Base-by-base conservation (phyloP, 2,113 vertebrate species). In the Peromyscus californicus region DNA sequence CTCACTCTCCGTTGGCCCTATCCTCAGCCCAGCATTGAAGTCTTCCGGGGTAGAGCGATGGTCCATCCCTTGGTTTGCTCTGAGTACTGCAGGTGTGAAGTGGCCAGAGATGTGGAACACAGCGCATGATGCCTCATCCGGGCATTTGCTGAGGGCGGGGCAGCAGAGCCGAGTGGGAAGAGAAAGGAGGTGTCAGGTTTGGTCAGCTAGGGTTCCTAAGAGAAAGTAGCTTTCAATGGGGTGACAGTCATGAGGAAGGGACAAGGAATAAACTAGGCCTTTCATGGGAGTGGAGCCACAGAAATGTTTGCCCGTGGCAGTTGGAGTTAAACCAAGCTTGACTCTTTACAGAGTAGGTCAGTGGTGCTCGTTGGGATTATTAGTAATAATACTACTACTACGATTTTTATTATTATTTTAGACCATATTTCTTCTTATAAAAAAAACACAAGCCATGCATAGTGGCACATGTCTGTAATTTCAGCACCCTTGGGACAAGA, bases 1-100 rank as follows among this genome's bases (percentile, higher is more conserved):
- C 24, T 63, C 21, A 21, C 15, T 75, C 9, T 9, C 57, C 0
- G 0, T 13, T 17, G 29, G 61, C 70, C 1, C 9, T 13, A 63
- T n/a, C 31, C 1, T 21, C 16, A 15, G 12, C 13, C 51, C 72
- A 42, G 9, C 61, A 17, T 22, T 76, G 39, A 45, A 13, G n/a
- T 29, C 31, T 76, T 67, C 79, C 16, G 1, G 22, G 75, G 89
- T 51, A 67, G 31, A 67, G 61, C 1, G 1, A 36, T 78, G 57
- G 29, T 9, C 29, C 54, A 48, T 54, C 26, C 13, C 22, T 70
- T 65, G 17, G 48, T 78, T 79, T 67, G 31, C 31, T 42, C 75
- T 24, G 5, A 36, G 45, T 6, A 16, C n/a, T 8, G 12, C 24
- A 24, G 29, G 29, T 9, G 10, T 39, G 29, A 26, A n/a, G 24